A percentile compares a stretch with the other conserved stretches of the same genome.
phyloP scores from a whole-genome alignment of 2,113 vertebrate genomes.

The Emydura subglobosa region DNA sequence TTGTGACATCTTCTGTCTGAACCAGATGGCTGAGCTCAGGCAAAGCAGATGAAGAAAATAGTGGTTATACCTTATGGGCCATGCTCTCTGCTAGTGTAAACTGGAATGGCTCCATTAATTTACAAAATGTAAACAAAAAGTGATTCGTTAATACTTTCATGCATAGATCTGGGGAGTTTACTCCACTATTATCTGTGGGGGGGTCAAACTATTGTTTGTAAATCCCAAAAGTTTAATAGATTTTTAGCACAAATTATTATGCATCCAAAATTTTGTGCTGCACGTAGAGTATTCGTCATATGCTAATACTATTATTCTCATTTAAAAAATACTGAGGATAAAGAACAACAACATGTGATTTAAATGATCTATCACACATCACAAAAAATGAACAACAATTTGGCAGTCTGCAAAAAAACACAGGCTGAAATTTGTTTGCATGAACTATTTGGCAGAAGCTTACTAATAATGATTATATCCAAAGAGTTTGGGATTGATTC shows the following conservation, averaged over 20 bases:
- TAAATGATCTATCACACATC: not conserved
- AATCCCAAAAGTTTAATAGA: not conserved
- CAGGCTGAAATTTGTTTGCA: not conserved
- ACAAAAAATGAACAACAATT: not conserved
- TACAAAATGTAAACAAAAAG: not conserved
- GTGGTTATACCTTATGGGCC: not conserved
- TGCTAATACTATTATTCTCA: not conserved
- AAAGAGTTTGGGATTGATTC: not conserved
- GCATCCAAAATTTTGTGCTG: not conserved
- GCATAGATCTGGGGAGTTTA: not conserved
- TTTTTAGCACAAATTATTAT: not conserved
- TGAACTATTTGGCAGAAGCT: not conserved
- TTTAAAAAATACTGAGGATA: constrained; percentile 18
- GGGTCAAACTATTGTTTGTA: not conserved
- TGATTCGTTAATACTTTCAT: not conserved
- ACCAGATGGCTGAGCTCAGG: constrained; percentile 21
- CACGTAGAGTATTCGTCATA: not conserved
- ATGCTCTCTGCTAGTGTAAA: not conserved
- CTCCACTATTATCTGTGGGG: not conserved
- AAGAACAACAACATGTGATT: not conserved
- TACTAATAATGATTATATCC: constrained; percentile 8
- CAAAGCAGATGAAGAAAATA: not conserved
- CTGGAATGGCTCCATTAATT: not conserved
- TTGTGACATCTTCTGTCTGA: constrained; percentile 42
- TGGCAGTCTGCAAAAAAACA: not conserved